A percentile compares a stretch with the other conserved stretches of the same genome.
phyloP scores from a whole-genome alignment of 2,797 vertebrate species.

The Poecilia gillii region DNA sequence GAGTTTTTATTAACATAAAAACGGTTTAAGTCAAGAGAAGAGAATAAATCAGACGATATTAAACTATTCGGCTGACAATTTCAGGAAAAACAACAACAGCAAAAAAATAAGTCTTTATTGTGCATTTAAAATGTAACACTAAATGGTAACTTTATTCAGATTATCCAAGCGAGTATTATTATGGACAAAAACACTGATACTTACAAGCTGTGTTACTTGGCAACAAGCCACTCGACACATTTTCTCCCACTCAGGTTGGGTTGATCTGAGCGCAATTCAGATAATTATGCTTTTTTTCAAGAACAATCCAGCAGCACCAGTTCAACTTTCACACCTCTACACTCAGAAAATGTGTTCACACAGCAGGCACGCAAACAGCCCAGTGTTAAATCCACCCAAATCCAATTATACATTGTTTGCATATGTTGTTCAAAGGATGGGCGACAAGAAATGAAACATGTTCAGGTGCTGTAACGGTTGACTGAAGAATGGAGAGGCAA shows the following conservation, averaged over 20 bases:
- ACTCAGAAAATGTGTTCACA: slow-evolving; percentile 31
- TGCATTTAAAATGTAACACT: slow-evolving; percentile 9
- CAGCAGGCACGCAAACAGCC: slow-evolving; percentile 11
- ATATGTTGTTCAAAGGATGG: slow-evolving; percentile 29
- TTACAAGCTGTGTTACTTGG: slow-evolving; percentile 65
- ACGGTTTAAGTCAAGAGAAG: background rate
- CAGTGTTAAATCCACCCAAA: slow-evolving; percentile 12
- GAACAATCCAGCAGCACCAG: slow-evolving; percentile 49
- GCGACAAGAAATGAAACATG: slow-evolving; percentile 63
- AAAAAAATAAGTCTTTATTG: slow-evolving; percentile 11
- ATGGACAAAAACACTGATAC: slow-evolving; percentile 27
- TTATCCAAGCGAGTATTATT: slow-evolving; percentile 18
- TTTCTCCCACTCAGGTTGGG: slow-evolving; percentile 64
- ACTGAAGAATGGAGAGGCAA: slow-evolving; percentile 38
- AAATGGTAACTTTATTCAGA: slow-evolving; percentile 13
- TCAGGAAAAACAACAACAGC: background rate
- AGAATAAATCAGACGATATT: background rate
- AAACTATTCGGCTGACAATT: background rate
- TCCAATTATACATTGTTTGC: slow-evolving; percentile 30
- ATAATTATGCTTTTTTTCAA: slow-evolving; percentile 55
- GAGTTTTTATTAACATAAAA: slow-evolving; percentile 56
- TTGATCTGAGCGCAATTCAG: slow-evolving; percentile 46
- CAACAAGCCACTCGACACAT: slow-evolving; percentile 60
- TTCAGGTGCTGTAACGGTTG: slow-evolving; percentile 42
- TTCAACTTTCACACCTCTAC: slow-evolving; percentile 26